A percentile compares a stretch with the other conserved stretches of the same genome.
Conservation (phyloP, 2,888 invertebrate species). For the Peribatodes rhomboidaria region DNA sequence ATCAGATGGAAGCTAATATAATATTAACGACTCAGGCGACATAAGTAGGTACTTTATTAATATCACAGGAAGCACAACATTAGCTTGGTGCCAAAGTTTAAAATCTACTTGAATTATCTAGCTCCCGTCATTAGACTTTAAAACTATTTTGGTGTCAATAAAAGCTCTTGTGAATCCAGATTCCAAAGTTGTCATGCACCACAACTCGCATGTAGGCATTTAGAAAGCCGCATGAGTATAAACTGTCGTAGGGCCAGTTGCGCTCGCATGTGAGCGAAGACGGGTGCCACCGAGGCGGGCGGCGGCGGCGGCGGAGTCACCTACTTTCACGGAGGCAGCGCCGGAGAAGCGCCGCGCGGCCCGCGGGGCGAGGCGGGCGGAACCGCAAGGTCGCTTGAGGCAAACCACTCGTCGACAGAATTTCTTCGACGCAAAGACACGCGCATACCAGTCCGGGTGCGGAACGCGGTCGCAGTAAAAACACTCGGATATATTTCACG, state of each 20-base stretch:
- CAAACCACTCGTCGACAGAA: conserved; percentile 84
- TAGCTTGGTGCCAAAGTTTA: not conserved
- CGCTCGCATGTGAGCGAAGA: conserved; percentile 54
- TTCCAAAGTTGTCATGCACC: conserved; percentile 39
- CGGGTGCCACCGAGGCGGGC: conserved; percentile 60
- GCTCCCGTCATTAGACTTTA: not conserved
- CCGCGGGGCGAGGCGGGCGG: conserved; percentile 50
- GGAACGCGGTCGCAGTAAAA: conserved; percentile 83
- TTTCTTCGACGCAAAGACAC: conserved; percentile 80
- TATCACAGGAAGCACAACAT: conserved; percentile 3
- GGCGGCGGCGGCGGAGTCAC: conserved; percentile 63
- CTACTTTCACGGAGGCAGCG: conserved; percentile 80
- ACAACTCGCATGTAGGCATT: conserved; percentile 55
- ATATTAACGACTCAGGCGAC: conserved; percentile 18
- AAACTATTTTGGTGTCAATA: conserved; percentile 6
- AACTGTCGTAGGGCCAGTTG: conserved; percentile 69
- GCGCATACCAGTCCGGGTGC: conserved; percentile 74
- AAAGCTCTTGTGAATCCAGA: conserved; percentile 29
- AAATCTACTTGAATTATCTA: not conserved
- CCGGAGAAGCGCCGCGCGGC: conserved; percentile 58
- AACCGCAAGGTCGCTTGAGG: conserved; percentile 84
- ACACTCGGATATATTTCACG: conserved; percentile 85
- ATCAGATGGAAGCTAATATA: conserved; percentile 31
- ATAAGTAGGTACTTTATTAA: not conserved
- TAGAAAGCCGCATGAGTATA: conserved; percentile 74